phyloP scores from a whole-genome alignment of 2,888 invertebrate genomes.

The Nycteola revayana region DNA sequence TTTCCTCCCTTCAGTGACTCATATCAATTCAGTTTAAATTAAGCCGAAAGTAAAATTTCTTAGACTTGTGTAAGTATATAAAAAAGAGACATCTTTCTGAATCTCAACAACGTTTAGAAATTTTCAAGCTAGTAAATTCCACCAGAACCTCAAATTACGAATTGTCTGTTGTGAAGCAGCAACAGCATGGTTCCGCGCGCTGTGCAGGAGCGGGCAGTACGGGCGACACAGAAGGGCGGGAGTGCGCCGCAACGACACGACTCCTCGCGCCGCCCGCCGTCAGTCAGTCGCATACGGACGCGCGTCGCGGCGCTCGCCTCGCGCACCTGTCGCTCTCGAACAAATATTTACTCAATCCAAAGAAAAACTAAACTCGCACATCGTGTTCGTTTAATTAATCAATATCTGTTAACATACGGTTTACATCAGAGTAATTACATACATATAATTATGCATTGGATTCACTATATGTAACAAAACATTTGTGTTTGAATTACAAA shows the following conservation, averaged over 20 bases:
- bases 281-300: constrained; percentile 31
- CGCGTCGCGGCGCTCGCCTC: constrained; percentile 17
- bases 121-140: no score
- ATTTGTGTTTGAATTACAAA: no score
- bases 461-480: no score
- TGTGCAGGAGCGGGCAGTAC: background rate
- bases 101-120: no score
- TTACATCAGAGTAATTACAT: background rate
- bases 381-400: constrained; percentile 13
- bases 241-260: constrained; percentile 8
- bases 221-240: background rate
- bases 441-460: no score
- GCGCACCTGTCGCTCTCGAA: constrained; percentile 16
- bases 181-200: background rate
- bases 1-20: no score
- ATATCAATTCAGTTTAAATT: no score
- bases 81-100: no score
- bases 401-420: constrained; percentile 6
- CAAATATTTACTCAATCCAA: constrained; percentile 9
- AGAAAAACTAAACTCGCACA: constrained; percentile 22
- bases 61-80: no score
- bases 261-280: constrained; percentile 6
- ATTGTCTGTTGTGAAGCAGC: no score
- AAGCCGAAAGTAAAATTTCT: no score
- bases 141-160: no score